phyloP scores from a whole-genome alignment of 2,797 vertebrate species.

The Enteromius afrohamiltoni region DNA sequence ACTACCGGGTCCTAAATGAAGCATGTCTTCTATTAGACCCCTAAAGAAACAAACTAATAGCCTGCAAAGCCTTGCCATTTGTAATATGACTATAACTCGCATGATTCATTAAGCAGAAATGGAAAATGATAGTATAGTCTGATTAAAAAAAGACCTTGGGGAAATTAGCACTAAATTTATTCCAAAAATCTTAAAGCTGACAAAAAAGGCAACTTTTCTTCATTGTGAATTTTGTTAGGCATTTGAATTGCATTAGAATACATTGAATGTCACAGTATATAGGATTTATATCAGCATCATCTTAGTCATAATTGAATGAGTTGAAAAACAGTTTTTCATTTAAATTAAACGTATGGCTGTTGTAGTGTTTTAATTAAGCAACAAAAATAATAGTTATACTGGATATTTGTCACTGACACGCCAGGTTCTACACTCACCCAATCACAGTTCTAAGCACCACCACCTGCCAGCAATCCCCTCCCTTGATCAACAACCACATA shows the following conservation, averaged over 20 bases:
- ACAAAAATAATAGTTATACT: neutral
- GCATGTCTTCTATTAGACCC: conserved; percentile 97
- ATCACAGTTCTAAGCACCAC: too few species aligned
- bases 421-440: too few species aligned
- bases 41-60: conserved; percentile 99
- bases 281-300: neutral
- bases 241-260: conserved; percentile 27
- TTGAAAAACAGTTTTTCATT: neutral
- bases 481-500: too few species aligned
- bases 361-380: neutral
- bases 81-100: conserved; percentile 99
- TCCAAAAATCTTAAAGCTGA: conserved; percentile 87
- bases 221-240: conserved; percentile 62
- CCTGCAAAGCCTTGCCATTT: conserved; percentile 96
- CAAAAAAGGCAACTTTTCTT: conserved; percentile 83
- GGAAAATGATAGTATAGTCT: conserved; percentile 95
- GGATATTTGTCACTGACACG: too few species aligned
- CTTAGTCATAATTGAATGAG: neutral
- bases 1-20: conserved; percentile 90
- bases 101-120: conserved; percentile 99
- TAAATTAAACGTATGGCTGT: neutral
- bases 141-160: conserved; percentile 85
- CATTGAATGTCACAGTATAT: neutral
- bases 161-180: conserved; percentile 91
- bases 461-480: too few species aligned